phyloP scores from a whole-genome alignment of 1,140 invertebrate genomes.

The Mercenaria mercenaria region DNA sequence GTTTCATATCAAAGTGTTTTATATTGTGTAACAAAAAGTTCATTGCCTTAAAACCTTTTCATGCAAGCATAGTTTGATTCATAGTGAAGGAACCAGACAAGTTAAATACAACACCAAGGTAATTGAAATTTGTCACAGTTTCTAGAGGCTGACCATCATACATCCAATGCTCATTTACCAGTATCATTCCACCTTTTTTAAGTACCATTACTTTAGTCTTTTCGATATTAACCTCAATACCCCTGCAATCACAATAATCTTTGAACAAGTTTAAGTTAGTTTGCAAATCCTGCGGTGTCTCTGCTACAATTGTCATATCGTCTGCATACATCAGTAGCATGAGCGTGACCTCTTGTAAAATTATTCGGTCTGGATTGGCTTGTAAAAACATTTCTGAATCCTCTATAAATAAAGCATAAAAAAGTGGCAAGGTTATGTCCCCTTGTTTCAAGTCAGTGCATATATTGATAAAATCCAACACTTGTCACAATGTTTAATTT shows the following conservation, averaged over 20 bases:
- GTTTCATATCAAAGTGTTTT: slow-evolving; percentile 29
- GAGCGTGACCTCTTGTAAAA: slow-evolving; percentile 11
- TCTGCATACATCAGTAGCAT: no score
- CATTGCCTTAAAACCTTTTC: slow-evolving; percentile 44
- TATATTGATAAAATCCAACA: no score
- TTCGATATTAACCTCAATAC: not conserved
- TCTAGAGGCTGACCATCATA: slow-evolving; percentile 38
- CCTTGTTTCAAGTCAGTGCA: no score
- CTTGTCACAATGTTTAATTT: no score
- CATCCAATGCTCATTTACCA: slow-evolving; percentile 28
- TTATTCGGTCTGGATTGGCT: not conserved
- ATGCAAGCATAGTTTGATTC: slow-evolving; percentile 20
- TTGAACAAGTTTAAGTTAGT: slow-evolving; percentile 7
- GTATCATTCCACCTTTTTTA: no score
- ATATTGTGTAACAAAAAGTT: no score
- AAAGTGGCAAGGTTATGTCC: not conserved
- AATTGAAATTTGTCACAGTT: no score
- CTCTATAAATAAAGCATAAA: not conserved
- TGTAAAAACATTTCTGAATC: not conserved
- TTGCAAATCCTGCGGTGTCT: no score
- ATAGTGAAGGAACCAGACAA: no score
- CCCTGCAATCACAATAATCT: slow-evolving; percentile 21
- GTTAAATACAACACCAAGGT: no score
- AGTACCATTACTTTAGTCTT: slow-evolving; percentile 49
- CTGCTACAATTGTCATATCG: no score